Percentiles rank a stretch among this genome's conserved stretches.
These are phyloP conservation scores for Cephus cinctus DNA, from an alignment of 1,140 invertebrate genomes.

Conservation along the genomic window DNA sequence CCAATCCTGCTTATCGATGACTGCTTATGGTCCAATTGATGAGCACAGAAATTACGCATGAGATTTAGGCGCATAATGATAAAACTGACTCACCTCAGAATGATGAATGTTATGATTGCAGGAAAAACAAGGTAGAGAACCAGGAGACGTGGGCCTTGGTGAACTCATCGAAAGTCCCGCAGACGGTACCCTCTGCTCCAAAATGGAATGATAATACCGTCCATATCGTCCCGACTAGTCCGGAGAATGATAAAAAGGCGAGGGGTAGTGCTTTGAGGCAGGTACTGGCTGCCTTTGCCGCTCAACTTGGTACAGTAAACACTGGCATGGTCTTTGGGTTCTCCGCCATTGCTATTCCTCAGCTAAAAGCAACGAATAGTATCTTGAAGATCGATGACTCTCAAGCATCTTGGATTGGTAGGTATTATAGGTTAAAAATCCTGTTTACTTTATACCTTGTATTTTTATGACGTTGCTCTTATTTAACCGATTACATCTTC, in stretches of 20 bases:
- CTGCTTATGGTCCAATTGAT: too few species aligned
- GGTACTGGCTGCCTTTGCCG: slow-evolving; percentile 63
- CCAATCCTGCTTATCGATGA: too few species aligned
- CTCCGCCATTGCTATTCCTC: slow-evolving; percentile 69
- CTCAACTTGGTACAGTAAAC: slow-evolving; percentile 69
- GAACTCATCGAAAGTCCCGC: too few species aligned
- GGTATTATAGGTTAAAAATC: slow-evolving; percentile 27
- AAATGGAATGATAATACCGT: too few species aligned
- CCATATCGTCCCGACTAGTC: slow-evolving; percentile 24
- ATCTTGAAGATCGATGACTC: slow-evolving; percentile 60
- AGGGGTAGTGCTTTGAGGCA: slow-evolving; percentile 60
- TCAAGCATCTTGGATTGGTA: slow-evolving; percentile 74
- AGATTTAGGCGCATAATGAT: too few species aligned
- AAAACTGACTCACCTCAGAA: too few species aligned
- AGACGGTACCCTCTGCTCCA: too few species aligned
- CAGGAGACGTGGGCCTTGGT: too few species aligned
- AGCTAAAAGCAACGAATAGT: slow-evolving; percentile 59
- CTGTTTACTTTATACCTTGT: background rate
- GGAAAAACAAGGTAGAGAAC: background rate
- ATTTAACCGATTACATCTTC: slow-evolving; percentile 1
- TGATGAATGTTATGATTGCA: background rate
- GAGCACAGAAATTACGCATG: too few species aligned
- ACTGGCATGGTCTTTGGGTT: slow-evolving; percentile 74
- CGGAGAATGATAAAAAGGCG: slow-evolving; percentile 39
- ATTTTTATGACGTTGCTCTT: slow-evolving; percentile 5